Evolutionary conservation across 1,140 invertebrate genomes (phyloP).

Genomic region (Lasaia peninsularis): DNA sequence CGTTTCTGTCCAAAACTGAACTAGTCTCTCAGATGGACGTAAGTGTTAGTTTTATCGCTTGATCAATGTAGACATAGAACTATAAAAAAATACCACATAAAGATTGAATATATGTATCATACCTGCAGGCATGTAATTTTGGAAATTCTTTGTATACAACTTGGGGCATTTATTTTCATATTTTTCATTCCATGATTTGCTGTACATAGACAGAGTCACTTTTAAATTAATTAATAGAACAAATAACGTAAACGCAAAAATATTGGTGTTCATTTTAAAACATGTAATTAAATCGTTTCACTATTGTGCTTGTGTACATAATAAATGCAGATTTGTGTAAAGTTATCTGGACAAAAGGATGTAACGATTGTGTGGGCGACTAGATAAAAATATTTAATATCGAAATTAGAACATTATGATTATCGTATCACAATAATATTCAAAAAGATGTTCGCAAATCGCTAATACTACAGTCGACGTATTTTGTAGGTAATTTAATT

Average conservation of each 20-base stretch:
- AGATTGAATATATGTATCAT: conserved; percentile 27
- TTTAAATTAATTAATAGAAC: conserved; percentile 43
- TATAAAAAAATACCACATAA: too few species aligned
- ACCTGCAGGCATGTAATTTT: conserved; percentile 72
- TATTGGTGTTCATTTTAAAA: conserved; percentile 11
- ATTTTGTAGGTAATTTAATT: background rate
- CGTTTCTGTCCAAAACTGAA: too few species aligned
- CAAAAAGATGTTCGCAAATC: background rate
- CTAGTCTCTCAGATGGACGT: too few species aligned
- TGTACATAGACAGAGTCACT: conserved; percentile 52
- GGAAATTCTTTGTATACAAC: conserved; percentile 72
- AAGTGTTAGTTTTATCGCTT: too few species aligned
- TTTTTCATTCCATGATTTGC: conserved; percentile 67
- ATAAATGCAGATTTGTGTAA: conserved; percentile 3
- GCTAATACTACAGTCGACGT: conserved; percentile 3
- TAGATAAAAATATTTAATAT: conserved; percentile 35
- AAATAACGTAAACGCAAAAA: conserved; percentile 19
- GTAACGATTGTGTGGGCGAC: conserved; percentile 39
- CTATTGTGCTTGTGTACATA: background rate
- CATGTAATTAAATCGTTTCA: background rate
- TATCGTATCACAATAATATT: background rate
- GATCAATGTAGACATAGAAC: background rate
- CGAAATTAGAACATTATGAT: conserved; percentile 3
- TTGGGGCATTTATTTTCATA: conserved; percentile 73
- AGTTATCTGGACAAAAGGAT: conserved; percentile 9